These are phyloP conservation scores for Galerucella pusilla DNA, from an alignment of 2,888 invertebrate genomes.

Conservation along the genomic window DNA sequence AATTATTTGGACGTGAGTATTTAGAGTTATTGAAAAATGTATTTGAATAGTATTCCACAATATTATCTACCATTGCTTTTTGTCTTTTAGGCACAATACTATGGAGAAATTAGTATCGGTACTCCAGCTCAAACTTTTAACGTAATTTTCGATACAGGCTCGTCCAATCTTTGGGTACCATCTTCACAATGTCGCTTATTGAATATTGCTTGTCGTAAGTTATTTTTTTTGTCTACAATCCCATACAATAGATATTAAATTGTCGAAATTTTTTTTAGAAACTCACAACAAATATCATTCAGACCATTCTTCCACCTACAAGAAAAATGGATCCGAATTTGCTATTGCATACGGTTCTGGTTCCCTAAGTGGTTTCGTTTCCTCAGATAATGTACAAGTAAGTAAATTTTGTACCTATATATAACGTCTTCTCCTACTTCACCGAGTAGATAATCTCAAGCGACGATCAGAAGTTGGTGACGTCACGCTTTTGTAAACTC, in stretches of 20 bases:
- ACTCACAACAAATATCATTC: constrained; percentile 97
- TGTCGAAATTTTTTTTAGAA: constrained; percentile 69
- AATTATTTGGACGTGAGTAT: constrained; percentile 8
- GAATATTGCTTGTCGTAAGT: constrained; percentile 89
- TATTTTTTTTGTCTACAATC: not conserved
- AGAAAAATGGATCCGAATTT: constrained; percentile 90
- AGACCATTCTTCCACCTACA: constrained; percentile 83
- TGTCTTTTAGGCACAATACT: constrained; percentile 82
- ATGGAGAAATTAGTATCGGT: constrained; percentile 89
- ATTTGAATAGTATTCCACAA: not conserved
- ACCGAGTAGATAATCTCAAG: no score
- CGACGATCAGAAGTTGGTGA: no score
- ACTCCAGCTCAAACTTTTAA: constrained; percentile 87
- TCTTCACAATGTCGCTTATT: constrained; percentile 91
- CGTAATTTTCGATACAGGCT: constrained; percentile 96
- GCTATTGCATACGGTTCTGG: constrained; percentile 96
- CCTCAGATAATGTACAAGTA: constrained; percentile 87
- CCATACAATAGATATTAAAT: not conserved
- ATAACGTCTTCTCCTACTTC: constrained; percentile 44
- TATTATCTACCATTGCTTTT: no score
- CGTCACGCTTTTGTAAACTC: no score
- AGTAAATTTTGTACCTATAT: constrained; percentile 58
- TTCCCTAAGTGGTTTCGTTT: constrained; percentile 94
- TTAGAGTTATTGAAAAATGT: not conserved
- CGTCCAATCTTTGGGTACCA: constrained; percentile 96